These are phyloP conservation scores for Sinocyclocheilus rhinocerous DNA, from an alignment of 2,113 vertebrate genomes.

Conservation along the genomic window DNA sequence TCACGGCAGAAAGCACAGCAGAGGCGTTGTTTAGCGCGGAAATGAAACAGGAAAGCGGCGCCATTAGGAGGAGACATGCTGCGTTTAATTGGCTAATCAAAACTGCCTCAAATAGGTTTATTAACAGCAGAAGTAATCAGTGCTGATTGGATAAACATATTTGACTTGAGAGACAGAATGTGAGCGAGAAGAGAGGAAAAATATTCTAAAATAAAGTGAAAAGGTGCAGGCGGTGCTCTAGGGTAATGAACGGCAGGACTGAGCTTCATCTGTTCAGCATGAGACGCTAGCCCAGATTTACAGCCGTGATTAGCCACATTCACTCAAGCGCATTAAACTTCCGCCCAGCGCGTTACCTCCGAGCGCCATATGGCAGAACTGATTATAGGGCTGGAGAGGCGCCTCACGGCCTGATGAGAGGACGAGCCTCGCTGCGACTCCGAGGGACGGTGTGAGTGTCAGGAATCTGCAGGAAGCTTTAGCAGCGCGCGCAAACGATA, in stretches of 20 bases:
- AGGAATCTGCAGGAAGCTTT: background rate
- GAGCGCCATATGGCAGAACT: constrained; percentile 24
- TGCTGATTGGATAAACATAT: constrained; percentile 39
- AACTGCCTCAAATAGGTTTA: constrained; percentile 32
- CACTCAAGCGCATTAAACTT: constrained; percentile 16
- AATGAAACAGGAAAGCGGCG: constrained; percentile 11
- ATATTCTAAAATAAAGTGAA: background rate
- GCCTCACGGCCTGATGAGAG: background rate
- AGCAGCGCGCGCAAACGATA: too few species aligned
- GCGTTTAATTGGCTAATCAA: constrained; percentile 58
- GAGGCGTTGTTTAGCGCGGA: background rate
- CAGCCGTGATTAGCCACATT: constrained; percentile 17
- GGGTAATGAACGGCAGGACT: background rate
- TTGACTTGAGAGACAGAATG: background rate
- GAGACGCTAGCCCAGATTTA: constrained; percentile 17
- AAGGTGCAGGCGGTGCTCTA: background rate
- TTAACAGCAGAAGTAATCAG: constrained; percentile 41
- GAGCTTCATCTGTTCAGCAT: constrained; percentile 5
- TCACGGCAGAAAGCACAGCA: background rate
- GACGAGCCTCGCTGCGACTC: background rate
- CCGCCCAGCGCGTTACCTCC: background rate
- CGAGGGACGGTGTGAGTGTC: background rate
- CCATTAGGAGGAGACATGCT: constrained; percentile 33
- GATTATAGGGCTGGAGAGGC: constrained; percentile 13
- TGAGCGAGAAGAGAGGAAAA: background rate